These are phyloP conservation scores for Geodia barretti DNA, from an alignment of 37 sponge, comb jelly and placozoan genomes.

Conservation along the genomic window DNA sequence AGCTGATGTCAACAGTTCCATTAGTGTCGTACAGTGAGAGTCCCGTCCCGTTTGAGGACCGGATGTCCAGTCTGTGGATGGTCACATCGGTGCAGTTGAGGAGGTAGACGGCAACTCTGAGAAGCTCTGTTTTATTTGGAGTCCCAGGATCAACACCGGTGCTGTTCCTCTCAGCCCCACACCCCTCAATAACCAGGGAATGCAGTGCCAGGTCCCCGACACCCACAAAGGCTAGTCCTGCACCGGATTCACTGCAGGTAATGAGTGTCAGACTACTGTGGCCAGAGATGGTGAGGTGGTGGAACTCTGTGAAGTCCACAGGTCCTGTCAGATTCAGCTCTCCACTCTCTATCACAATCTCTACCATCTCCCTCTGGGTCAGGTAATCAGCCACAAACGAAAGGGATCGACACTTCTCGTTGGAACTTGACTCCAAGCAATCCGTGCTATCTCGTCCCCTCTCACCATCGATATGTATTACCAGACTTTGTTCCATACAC, in stretches of 20 bases:
- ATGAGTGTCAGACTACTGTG: neutral
- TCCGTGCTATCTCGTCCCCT: neutral
- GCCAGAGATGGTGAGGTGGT: neutral
- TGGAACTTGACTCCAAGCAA: neutral
- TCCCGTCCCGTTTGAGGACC: neutral
- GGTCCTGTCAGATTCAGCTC: neutral
- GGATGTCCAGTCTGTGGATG: neutral
- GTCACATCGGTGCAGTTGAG: neutral
- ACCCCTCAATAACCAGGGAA: neutral
- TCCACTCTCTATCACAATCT: neutral
- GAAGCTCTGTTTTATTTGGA: neutral
- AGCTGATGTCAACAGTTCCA: neutral
- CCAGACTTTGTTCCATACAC: too few species aligned
- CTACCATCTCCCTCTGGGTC: neutral
- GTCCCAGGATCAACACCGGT: neutral
- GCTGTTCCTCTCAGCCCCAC: neutral
- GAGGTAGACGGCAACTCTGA: neutral
- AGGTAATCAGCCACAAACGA: neutral
- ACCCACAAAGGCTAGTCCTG: neutral
- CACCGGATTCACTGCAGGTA: neutral
- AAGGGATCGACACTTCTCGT: neutral
- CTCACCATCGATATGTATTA: neutral
- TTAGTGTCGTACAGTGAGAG: neutral
- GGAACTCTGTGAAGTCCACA: neutral
- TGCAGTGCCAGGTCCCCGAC: neutral